Evolutionary conservation across 2,797 vertebrate species (phyloP), one percentile per base, ranked within the genome.

Genomic region (Peromyscus eremicus): DNA sequence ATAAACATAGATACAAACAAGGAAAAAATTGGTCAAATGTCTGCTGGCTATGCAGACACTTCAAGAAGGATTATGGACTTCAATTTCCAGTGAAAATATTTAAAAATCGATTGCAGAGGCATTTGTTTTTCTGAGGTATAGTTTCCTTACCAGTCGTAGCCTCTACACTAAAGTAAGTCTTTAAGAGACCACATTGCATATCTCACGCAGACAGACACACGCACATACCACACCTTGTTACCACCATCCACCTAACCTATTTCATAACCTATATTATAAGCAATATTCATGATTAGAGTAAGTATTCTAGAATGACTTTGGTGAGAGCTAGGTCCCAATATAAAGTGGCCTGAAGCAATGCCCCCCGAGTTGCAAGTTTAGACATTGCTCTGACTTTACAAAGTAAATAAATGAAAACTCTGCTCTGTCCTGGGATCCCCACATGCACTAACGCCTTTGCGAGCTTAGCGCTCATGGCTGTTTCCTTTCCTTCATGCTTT

Each of bases 101-200:
- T 95, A n/a, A 92, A 55, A 93, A 77, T 49, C 77, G 21, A 92
- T 92, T 96, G 73, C 66, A 80, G 49, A 89, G 46, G 84, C 16
- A 62, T 91, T 95, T 80, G 43, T 88, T 95, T 97, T 89, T 40
- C 88, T 60, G 37, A 89, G 23, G 29, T 34, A 81, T 62, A 43
- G 29, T 94, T 96, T 1, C 29, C 19, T 91, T 96, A 68, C n/a
- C 90, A 97, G 86, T 89, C 83, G 60, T 76, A 70, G 82, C 91
- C 94, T 93, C 82, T 88, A 85, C 70, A 77, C 94, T 94, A 95
- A 95, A 87, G 19, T 92, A 73, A 90, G 60, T 34, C 29, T 93
- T 95, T 95, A 93, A 70, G 37, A 91, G 19, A 94, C 46, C 76
- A 93, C 70, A 95, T 87, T 93, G 70, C 43, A 37, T 70, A 4